A percentile compares a stretch with the other conserved stretches of the same genome.
phyloP scores from a whole-genome alignment of 1,140 invertebrate species.

The Ganaspis sp. region DNA sequence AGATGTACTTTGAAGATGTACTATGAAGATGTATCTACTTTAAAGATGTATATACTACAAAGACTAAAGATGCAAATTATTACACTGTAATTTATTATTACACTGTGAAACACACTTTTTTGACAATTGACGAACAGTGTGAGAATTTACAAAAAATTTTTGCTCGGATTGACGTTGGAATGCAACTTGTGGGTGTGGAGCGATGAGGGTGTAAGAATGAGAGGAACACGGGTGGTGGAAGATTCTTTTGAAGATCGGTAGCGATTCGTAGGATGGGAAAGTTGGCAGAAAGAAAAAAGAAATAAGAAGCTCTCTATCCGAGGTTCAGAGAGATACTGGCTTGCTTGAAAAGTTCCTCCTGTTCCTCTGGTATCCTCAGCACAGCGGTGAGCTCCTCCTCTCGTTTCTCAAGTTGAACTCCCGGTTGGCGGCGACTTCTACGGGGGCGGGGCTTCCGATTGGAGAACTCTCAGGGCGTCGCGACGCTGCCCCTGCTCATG shows the following conservation, averaged over 20 bases:
- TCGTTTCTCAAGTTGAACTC: conserved; percentile 61
- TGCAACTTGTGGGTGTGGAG: too few species aligned
- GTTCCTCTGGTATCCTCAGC: conserved; percentile 59
- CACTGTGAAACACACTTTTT: too few species aligned
- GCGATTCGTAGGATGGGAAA: conserved; percentile 51
- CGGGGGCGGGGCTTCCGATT: conserved; percentile 71
- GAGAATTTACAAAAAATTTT: background rate
- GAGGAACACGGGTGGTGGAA: conserved; percentile 45
- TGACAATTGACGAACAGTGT: too few species aligned
- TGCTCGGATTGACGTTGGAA: too few species aligned
- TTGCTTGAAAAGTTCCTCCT: conserved; percentile 48
- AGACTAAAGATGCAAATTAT: too few species aligned
- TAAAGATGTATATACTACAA: too few species aligned
- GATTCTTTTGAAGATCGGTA: conserved; percentile 40
- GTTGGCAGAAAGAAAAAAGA: conserved; percentile 51
- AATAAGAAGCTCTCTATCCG: conserved; percentile 61
- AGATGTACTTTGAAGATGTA: too few species aligned
- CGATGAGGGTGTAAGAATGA: background rate
- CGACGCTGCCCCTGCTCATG: conserved; percentile 60
- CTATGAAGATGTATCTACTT: too few species aligned
- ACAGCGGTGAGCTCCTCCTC: conserved; percentile 67
- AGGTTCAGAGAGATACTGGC: conserved; percentile 66
- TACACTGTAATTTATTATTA: too few species aligned
- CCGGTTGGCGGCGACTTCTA: conserved; percentile 71
- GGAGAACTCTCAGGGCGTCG: conserved; percentile 64